Percentiles rank a stretch among this genome's conserved stretches.
Conservation (phyloP, 2,113 vertebrate genomes). For the Paramisgurnus dabryanus region DNA sequence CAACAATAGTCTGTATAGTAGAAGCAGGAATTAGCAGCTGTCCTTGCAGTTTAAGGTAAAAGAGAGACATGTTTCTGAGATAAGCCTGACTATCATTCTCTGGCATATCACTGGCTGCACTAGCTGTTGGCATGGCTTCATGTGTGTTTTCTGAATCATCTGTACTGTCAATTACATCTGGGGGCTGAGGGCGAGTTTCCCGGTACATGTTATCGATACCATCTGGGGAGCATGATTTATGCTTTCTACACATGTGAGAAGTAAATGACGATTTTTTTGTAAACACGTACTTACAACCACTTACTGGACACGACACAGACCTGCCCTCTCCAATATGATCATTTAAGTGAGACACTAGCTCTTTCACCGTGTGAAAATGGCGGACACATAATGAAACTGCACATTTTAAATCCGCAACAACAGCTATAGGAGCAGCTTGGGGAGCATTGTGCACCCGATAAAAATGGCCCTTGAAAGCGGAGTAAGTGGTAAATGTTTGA, state of each 20-base stretch:
- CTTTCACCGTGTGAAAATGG: slow-evolving; percentile 58
- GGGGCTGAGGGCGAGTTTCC: slow-evolving; percentile 22
- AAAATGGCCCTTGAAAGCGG: slow-evolving; percentile 51
- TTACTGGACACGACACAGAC: slow-evolving; percentile 55
- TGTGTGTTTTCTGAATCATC: slow-evolving; percentile 27
- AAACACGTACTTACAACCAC: slow-evolving; percentile 49
- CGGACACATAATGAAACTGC: slow-evolving; percentile 50
- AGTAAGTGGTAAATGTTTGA: slow-evolving; percentile 46
- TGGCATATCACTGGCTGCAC: slow-evolving; percentile 26
- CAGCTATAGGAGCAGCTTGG: slow-evolving; percentile 15
- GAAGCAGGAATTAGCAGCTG: slow-evolving; percentile 38
- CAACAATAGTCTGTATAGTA: slow-evolving; percentile 50
- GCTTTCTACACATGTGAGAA: slow-evolving; percentile 61
- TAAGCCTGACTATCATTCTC: slow-evolving; percentile 25
- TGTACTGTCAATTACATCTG: slow-evolving; percentile 8
- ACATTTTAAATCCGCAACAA: slow-evolving; percentile 53
- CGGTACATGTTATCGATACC: slow-evolving; percentile 35
- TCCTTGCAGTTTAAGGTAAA: slow-evolving; percentile 41
- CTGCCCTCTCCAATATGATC: slow-evolving; percentile 54
- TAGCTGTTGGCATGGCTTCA: slow-evolving; percentile 28
- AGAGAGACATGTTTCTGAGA: slow-evolving; percentile 42
- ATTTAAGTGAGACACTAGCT: slow-evolving; percentile 56
- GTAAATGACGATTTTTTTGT: slow-evolving; percentile 57
- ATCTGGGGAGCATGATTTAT: slow-evolving; percentile 50
- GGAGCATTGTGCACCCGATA: slow-evolving; percentile 47